Percentiles rank a stretch among this genome's conserved stretches.
These are phyloP conservation scores for Drosophila pseudotalamancana DNA, from an alignment of 2,888 invertebrate genomes.

Conservation along the genomic window DNA sequence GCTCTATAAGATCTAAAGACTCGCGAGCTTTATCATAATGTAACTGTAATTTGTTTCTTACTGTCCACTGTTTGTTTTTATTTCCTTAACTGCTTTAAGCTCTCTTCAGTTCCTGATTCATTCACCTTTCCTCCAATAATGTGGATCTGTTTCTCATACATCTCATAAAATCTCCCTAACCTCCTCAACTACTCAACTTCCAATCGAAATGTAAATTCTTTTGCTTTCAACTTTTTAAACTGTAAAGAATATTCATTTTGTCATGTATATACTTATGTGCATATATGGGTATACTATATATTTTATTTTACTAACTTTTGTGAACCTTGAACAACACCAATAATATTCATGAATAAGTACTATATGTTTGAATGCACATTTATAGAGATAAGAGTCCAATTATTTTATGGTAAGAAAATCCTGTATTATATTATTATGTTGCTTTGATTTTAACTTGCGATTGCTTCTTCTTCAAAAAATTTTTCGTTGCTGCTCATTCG, in stretches of 20 bases:
- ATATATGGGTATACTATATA: background rate
- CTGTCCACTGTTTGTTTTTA: background rate
- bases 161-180: background rate
- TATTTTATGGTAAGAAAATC: background rate
- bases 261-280: background rate
- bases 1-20: background rate
- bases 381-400: background rate
- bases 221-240: conserved; percentile 5
- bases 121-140: background rate
- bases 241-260: conserved; percentile 1
- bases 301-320: background rate
- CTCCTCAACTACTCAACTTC: background rate
- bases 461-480: too few relatives aligned
- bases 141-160: background rate
- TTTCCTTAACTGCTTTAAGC: conserved; percentile 12
- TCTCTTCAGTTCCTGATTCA: background rate
- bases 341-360: background rate
- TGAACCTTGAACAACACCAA: background rate
- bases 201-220: conserved; percentile 13
- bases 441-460: too few relatives aligned
- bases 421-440: background rate
- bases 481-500: too few relatives aligned
- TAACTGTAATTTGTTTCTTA: background rate
- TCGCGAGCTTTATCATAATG: background rate
- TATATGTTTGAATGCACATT: background rate